phyloP scores from a whole-genome alignment of 2,888 invertebrate genomes.

The Prionchulus punctatus region DNA sequence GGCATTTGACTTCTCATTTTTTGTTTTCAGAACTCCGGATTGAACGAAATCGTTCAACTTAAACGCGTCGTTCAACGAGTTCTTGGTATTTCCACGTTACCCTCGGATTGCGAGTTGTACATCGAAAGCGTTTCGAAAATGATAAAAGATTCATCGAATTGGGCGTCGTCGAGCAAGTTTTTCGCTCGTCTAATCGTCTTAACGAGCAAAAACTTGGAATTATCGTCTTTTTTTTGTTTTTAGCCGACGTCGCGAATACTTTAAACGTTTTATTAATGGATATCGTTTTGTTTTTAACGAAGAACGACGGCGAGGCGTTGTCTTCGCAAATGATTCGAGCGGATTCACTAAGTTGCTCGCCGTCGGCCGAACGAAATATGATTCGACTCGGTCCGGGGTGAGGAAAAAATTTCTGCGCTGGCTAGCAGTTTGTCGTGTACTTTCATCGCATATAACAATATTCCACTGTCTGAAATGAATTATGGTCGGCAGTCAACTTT shows the following conservation, averaged over 20 bases:
- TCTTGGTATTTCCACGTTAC: neutral
- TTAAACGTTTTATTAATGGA: neutral
- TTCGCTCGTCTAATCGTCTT: too few relatives aligned
- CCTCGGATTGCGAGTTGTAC: neutral
- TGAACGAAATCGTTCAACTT: neutral
- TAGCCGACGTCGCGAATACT: neutral
- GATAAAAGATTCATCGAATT: neutral
- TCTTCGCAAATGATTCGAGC: neutral
- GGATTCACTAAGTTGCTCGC: slow-evolving; percentile 5
- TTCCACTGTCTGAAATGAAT: too few relatives aligned
- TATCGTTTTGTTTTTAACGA: neutral
- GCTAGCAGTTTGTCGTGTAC: too few relatives aligned
- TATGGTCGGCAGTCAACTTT: too few relatives aligned
- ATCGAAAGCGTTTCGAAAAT: neutral
- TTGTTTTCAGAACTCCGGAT: neutral
- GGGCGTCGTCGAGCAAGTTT: neutral
- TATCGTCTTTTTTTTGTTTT: neutral
- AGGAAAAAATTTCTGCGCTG: too few relatives aligned
- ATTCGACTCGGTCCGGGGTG: neutral
- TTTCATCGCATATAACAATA: too few relatives aligned
- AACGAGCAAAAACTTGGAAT: too few relatives aligned
- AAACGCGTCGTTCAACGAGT: neutral
- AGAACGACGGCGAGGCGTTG: neutral
- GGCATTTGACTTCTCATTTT: neutral
- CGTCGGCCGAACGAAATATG: neutral